Evolutionary conservation across 2,113 vertebrate genomes (phyloP).

Genomic region (Halichoerus grypus): DNA sequence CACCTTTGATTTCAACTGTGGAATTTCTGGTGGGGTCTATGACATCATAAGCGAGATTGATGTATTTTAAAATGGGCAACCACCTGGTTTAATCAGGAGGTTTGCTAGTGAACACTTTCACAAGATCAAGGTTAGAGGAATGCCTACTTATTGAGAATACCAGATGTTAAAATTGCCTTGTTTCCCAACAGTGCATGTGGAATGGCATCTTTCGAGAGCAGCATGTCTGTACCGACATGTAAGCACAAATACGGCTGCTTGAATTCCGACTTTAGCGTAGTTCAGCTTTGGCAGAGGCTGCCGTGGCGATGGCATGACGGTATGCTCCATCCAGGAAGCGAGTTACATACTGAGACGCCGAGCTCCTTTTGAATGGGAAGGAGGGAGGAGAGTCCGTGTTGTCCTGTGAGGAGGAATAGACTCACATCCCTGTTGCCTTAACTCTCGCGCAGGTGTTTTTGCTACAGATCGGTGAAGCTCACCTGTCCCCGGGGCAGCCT

Average conservation of each 20-base stretch:
- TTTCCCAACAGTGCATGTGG: neutral
- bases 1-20: neutral
- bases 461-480: too few relatives aligned
- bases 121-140: neutral
- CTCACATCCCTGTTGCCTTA: too few relatives aligned
- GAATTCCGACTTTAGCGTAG: neutral
- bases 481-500: neutral
- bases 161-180: neutral
- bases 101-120: neutral
- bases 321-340: rapidly evolving
- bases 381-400: neutral
- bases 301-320: rapidly evolving
- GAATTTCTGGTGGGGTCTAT: neutral
- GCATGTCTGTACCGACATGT: neutral
- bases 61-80: neutral
- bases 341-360: rapidly evolving
- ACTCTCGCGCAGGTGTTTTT: neutral
- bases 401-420: rapidly evolving
- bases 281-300: neutral
- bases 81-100: neutral
- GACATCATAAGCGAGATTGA: neutral
- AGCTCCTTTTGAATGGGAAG: neutral
- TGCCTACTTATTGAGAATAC: neutral
- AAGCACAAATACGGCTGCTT: neutral
- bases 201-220: rapidly evolving